Evolutionary conservation across 2,888 invertebrate genomes (phyloP), one percentile per base, ranked within the genome.

Genomic region (Philopedon plagiatum): DNA sequence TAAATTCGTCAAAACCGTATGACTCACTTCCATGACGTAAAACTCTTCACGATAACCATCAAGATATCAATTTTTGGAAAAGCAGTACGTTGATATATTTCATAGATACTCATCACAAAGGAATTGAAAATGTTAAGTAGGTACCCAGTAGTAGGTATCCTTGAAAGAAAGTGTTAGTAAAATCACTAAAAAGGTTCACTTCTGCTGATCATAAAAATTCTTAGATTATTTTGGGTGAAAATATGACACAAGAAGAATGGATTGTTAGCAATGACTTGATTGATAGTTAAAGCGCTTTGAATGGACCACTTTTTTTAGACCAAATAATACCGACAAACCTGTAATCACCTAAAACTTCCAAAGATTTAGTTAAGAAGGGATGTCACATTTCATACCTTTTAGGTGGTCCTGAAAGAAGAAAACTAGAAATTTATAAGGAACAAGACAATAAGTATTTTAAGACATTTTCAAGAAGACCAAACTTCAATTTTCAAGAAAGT

Each of bases 341-440:
- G 44, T 29, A 41, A 46, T 61, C 61, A 32, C 51, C 29, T 1
- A 29, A 23, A 54, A 32, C 18, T 11, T 29, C 9, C 11, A 54
- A 18, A 54, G 29, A 18, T 4, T 29, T 29, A 29, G 15, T 29
- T 29, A 13, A 13, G 15, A 29, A 29, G 29, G 46, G 21, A 46
- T 46, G 19, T 21, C 19, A 11, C 23, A 29, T 29, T 61, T 44
- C 46, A 21, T 61, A 44, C 61, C 26, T 61, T 46, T 15, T 23
- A 19, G 56, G 69, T 69, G 69, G 69, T 62, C 69, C 41, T 13
- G 34, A 9, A 62, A 37, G 69, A 69, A 69, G n/a, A n/a, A n/a
- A n/a, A n/a, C n/a, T n/a, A n/a, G n/a, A n/a, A n/a, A n/a, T n/a
- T n/a, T n/a, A n/a, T n/a, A n/a, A n/a, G n/a, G n/a, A n/a, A n/a